phyloP scores from a whole-genome alignment of 2,797 vertebrate species.

The Selene dorsalis region DNA sequence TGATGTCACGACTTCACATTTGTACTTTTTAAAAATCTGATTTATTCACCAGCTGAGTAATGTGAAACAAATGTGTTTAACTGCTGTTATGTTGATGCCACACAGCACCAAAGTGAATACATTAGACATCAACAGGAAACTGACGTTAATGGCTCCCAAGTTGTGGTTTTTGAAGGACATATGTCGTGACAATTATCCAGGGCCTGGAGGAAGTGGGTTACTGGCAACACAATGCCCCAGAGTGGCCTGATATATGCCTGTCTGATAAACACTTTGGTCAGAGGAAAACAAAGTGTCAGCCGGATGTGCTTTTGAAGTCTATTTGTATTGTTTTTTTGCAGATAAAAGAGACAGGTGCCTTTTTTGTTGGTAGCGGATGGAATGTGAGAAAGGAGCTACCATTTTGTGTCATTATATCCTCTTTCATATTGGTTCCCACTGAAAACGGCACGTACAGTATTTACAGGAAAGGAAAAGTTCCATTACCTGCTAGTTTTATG shows the following conservation, averaged over 20 bases:
- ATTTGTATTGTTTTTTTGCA: slow-evolving; percentile 76
- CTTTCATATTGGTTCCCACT: slow-evolving; percentile 81
- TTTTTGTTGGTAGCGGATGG: slow-evolving; percentile 71
- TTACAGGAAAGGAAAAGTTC: slow-evolving; percentile 86
- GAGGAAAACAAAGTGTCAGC: slow-evolving; percentile 78
- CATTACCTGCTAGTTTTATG: slow-evolving; percentile 83
- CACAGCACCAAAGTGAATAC: slow-evolving; percentile 23
- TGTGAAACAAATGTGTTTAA: slow-evolving; percentile 31
- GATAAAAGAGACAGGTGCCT: slow-evolving; percentile 82
- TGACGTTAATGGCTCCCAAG: slow-evolving; percentile 64
- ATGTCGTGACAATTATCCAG: slow-evolving; percentile 72
- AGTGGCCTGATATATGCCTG: slow-evolving; percentile 72
- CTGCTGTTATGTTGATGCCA: slow-evolving; percentile 32
- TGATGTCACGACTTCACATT: neutral
- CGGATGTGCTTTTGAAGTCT: slow-evolving; percentile 83
- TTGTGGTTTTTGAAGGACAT: slow-evolving; percentile 70
- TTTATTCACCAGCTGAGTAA: slow-evolving; percentile 27
- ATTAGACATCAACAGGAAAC: slow-evolving; percentile 72
- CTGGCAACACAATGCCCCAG: slow-evolving; percentile 76
- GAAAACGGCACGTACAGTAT: slow-evolving; percentile 85
- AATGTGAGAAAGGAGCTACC: slow-evolving; percentile 68
- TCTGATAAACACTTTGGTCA: slow-evolving; percentile 79
- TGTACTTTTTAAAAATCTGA: slow-evolving; percentile 20
- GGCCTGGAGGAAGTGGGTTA: slow-evolving; percentile 72
- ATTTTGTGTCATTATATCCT: slow-evolving; percentile 77